Evolutionary conservation across 2,113 vertebrate species (phyloP).

Genomic region (Pteruthius melanotis): DNA sequence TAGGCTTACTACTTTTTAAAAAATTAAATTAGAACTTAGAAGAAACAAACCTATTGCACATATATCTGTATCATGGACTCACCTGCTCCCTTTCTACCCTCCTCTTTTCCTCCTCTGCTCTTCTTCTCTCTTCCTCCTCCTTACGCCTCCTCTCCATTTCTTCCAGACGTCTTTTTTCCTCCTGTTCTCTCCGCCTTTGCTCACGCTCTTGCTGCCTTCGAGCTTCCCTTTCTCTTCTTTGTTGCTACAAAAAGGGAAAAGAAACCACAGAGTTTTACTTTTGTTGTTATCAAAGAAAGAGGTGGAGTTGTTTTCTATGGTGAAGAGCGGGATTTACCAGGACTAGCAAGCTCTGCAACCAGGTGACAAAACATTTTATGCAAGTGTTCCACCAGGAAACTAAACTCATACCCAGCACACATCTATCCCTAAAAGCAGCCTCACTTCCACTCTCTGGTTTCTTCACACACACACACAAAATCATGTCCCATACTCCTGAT

Average conservation of each 20-base stretch:
- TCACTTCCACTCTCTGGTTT: not conserved
- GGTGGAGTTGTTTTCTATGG: slow-evolving; percentile 37
- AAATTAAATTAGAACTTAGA: not conserved
- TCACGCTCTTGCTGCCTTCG: slow-evolving; percentile 96
- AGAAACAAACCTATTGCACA: not conserved
- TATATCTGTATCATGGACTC: not conserved
- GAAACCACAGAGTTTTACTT: slow-evolving; percentile 42
- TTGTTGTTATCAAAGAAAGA: slow-evolving; percentile 57
- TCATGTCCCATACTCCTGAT: not conserved
- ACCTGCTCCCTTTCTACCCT: slow-evolving; percentile 96
- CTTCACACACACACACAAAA: not conserved
- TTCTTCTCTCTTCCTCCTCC: slow-evolving; percentile 92
- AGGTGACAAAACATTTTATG: slow-evolving; percentile 27
- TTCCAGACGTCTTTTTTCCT: slow-evolving; percentile 91
- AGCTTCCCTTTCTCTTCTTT: slow-evolving; percentile 94
- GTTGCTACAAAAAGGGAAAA: slow-evolving; percentile 80
- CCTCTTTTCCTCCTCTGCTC: slow-evolving; percentile 94
- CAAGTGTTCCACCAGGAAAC: slow-evolving; percentile 17
- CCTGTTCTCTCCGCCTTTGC: slow-evolving; percentile 92
- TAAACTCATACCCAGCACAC: not conserved
- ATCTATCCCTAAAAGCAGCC: not conserved
- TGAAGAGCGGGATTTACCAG: slow-evolving; percentile 35
- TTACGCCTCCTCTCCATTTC: slow-evolving; percentile 93
- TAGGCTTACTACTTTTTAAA: not conserved
- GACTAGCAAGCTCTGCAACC: slow-evolving; percentile 53